A percentile compares a stretch with the other conserved stretches of the same genome.
Conservation (phyloP, 2,888 invertebrate species). For the Cremastinae sp. region DNA sequence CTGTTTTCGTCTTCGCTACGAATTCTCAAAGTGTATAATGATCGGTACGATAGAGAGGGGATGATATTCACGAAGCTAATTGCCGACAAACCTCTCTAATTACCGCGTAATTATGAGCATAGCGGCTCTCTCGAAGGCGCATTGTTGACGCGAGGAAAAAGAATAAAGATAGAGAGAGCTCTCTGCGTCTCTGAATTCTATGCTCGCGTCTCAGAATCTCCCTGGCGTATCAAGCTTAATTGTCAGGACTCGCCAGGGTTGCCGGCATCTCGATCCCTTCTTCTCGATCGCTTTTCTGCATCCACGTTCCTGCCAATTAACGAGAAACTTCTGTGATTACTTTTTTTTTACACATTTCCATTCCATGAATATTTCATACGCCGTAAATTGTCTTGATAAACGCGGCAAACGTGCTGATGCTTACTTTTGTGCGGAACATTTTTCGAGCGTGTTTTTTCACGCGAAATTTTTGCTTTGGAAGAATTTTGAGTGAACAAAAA, state of each 20-base stretch:
- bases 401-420: slow-evolving; percentile 3
- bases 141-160: slow-evolving; percentile 41
- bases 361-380: slow-evolving; percentile 73
- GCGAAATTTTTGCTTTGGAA: slow-evolving; percentile 4
- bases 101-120: slow-evolving; percentile 75
- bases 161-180: background rate
- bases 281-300: slow-evolving; percentile 32
- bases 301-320: slow-evolving; percentile 73
- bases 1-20: background rate
- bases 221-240: slow-evolving; percentile 73
- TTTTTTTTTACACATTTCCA: slow-evolving; percentile 74
- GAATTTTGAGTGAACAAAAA: too few relatives aligned
- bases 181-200: slow-evolving; percentile 36
- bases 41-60: slow-evolving; percentile 62
- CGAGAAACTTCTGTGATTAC: slow-evolving; percentile 75
- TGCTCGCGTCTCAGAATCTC: slow-evolving; percentile 68
- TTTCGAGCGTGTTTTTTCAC: too few relatives aligned
- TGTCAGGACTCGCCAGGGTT: slow-evolving; percentile 67
- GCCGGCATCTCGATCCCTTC: slow-evolving; percentile 51
- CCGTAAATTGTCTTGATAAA: slow-evolving; percentile 36
- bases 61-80: slow-evolving; percentile 74
- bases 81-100: slow-evolving; percentile 77
- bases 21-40: slow-evolving; percentile 52
- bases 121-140: slow-evolving; percentile 51
- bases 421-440: too few relatives aligned